Evolutionary conservation across 2,888 invertebrate species (phyloP).

Genomic region (Netelia virgata): DNA sequence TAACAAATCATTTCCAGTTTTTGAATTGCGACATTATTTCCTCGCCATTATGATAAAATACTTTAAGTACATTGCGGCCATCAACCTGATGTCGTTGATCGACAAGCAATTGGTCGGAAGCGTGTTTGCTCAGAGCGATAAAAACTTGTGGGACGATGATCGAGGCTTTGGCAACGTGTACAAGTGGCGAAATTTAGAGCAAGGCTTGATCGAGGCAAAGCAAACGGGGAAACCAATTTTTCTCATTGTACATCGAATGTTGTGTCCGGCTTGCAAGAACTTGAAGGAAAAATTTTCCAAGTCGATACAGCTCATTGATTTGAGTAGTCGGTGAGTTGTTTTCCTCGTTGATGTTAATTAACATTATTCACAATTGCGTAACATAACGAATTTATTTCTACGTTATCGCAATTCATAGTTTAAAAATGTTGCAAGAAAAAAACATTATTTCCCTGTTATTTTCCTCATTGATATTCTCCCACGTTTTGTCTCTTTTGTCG

Average conservation of each 20-base stretch:
- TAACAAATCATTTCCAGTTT: constrained; percentile 3
- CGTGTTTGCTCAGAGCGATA: constrained; percentile 43
- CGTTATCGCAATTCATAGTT: too few relatives aligned
- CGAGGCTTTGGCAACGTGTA: constrained; percentile 72
- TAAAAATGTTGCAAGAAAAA: too few relatives aligned
- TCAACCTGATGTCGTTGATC: constrained; percentile 66
- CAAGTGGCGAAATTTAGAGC: constrained; percentile 74
- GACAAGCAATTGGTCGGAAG: constrained; percentile 57
- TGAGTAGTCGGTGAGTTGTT: constrained; percentile 85
- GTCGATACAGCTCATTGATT: constrained; percentile 86
- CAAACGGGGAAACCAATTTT: constrained; percentile 86
- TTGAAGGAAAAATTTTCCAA: constrained; percentile 88
- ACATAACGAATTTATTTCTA: too few relatives aligned
- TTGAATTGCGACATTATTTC: constrained; percentile 12
- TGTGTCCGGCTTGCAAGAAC: constrained; percentile 89
- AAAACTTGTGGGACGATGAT: constrained; percentile 63
- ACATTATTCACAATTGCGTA: background rate
- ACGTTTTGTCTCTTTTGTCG: too few relatives aligned
- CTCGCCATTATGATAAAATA: constrained; percentile 67
- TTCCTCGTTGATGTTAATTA: background rate
- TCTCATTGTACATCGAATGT: constrained; percentile 89
- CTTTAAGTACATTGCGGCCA: constrained; percentile 68
- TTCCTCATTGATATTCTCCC: too few relatives aligned
- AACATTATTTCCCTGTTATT: too few relatives aligned
- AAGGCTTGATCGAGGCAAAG: constrained; percentile 76